Base-by-base conservation (phyloP, 2,113 vertebrate species). In the Regulus satrapa region DNA sequence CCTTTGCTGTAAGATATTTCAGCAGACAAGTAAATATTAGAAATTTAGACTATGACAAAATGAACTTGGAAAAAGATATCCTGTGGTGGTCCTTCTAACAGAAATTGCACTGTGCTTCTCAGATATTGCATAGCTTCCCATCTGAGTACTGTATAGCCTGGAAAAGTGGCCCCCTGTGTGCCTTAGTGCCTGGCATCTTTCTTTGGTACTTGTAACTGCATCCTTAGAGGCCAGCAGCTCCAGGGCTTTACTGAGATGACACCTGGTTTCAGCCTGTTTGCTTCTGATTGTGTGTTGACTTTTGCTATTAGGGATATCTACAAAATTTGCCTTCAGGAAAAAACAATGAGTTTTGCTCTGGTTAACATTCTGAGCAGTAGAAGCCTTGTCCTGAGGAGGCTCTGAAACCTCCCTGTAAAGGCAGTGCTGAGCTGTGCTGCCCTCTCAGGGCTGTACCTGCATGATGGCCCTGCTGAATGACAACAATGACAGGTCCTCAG, bases 51-150 rank as follows among this genome's bases (percentile, higher is more conserved):
- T 79, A 28, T 41, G 67, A 56, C 9, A 69, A 54, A 73, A 43
- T 24, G 14, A 64, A 28, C 12, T 9, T 76, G 21, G 17, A 43
- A 61, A 75, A 72, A 80, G 18, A 31, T 28, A 31, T 2, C 12
- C 18, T 32, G 2, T 12, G 14, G 21, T 29, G 28, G 6, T 64
- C 18, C 8, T 80, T 32, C 45, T 61, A 45, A 34, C 38, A 76
- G 62, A 72, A 61, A 54, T 55, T 19, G 18, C 13, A 4, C 38
- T 17, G 32, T 9, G 13, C 11, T 68, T 85, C 48, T 58, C 26
- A 41, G 25, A 17, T 24, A 3, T 12, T 62, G 56, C 0, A 0
- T 12, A 63, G 43, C 29, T 78, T 34, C 26, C 40, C 52, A 17
- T 49, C 29, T 43, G 36, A 31, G 43, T 14, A 11, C 23, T 38